Evolutionary conservation across 2,888 invertebrate species (phyloP), one percentile per base, ranked within the genome.

Genomic region (Chloroclysta siterata): DNA sequence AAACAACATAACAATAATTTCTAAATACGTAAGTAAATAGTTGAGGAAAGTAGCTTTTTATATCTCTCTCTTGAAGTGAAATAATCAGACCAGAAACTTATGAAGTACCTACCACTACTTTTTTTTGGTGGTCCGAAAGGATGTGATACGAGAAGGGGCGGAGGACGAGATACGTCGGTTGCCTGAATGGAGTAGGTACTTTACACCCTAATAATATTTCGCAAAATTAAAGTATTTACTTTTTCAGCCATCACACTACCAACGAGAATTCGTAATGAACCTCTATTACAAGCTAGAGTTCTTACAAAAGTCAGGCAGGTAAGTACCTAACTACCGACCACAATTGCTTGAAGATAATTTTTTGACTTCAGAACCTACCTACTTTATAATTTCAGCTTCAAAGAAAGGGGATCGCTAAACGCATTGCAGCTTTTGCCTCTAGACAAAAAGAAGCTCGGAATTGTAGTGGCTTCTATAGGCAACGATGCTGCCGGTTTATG

Each of bases 381-480:
- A 41, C 10, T 53, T 46, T 14, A 10, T 29, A 29, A 68, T 77
- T 78, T 39, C 77, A 95, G 96, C 81, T 96, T 96, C 80, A 96
- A 96, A 84, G 96, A 96, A 80, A 88, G 96, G 73, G 96, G 96
- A 17, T 95, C 95, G 0, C 79, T 95, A 44, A 95, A 95, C 78
- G 94, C 94, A 0, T 84, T 96, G 33, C 83, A 94, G 72, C 92
- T 93, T 82, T 80, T 96, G 53, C 79, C 93, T 2, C 70, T 85
- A 67, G 94, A 95, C 57, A 94, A 95, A 79, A 94, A 93, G 77
- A 89, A 90, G 71, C 82, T 85, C 6, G 96, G 96, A 5, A 94
- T 96, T 0, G 94, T 95, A 36, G 93, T 96, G 11, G 96, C 95
- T 0, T 95, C 95, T 6, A 92, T 95, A 11, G 96, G 96, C 0